Evolutionary conservation across 1,140 invertebrate species (phyloP).

Genomic region (Ceratosolen solmsi): DNA sequence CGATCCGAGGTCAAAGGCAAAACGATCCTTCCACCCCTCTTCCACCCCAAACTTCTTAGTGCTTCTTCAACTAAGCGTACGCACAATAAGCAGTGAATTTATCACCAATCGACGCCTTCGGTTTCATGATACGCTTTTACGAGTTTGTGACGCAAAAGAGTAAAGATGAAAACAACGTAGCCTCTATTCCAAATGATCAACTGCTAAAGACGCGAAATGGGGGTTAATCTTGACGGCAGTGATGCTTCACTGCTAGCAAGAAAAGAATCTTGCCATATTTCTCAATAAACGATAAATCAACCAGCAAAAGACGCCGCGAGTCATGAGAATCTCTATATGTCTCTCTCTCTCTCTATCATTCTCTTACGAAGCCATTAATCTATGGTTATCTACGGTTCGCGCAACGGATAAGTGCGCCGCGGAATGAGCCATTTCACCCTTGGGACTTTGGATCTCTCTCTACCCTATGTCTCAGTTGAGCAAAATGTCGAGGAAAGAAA

Average conservation of each 20-base stretch:
- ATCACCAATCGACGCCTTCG: constrained; percentile 46
- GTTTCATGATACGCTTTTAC: constrained; percentile 10
- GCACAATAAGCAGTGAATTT: constrained; percentile 48
- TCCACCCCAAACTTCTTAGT: not conserved
- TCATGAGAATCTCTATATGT: constrained; percentile 54
- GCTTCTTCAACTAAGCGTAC: not conserved
- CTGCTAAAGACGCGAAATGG: constrained; percentile 7
- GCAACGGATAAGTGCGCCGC: constrained; percentile 67
- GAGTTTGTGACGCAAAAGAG: constrained; percentile 25
- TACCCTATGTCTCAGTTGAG: constrained; percentile 46
- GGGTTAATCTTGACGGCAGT: constrained; percentile 29
- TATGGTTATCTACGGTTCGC: constrained; percentile 72
- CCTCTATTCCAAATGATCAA: not conserved
- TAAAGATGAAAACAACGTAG: no score
- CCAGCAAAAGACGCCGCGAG: constrained; percentile 55
- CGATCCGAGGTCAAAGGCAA: not conserved
- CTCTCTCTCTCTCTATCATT: constrained; percentile 51
- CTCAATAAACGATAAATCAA: constrained; percentile 73
- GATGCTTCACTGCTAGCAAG: not conserved
- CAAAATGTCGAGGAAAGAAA: constrained; percentile 22
- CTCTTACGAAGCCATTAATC: constrained; percentile 69
- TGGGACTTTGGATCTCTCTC: constrained; percentile 66
- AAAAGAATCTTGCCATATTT: constrained; percentile 66
- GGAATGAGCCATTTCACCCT: constrained; percentile 72
- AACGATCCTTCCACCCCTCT: not conserved